Base-by-base conservation (phyloP, 2,797 vertebrate species). In the Coracias cyanogaster region DNA sequence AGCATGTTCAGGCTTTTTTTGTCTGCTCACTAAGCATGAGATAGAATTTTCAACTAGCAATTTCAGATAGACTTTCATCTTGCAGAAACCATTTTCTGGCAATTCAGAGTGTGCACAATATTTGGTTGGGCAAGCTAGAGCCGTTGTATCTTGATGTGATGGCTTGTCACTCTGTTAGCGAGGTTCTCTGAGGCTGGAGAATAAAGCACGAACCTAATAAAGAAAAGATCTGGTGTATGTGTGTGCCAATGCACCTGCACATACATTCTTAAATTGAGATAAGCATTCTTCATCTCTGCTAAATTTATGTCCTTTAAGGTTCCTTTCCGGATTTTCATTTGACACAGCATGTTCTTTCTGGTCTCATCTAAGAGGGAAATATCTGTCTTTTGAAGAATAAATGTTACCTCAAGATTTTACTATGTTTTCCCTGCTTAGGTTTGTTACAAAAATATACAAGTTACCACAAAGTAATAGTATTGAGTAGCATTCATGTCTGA, bases 31-130 rank as follows among this genome's bases (percentile, higher is more conserved):
- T 80, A 48, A 96, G 66, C 64, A 8, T 87, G 93, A 96, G 83
- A 89, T 71, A 84, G 64, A 87, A 92, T 97, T 97, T 97, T 72
- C 20, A 82, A 29, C 64, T 84, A 65, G 71, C 83, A 89, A 85
- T 97, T 93, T 94, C 62, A 82, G 71, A 45, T 55, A 62, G 19
- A 69, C 37, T 93, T 97, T 88, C 62, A 91, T 89, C 91, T 96
- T 45, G n/a, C 55, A 92, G 81, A 89, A 95, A 21, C 49, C 43
- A 45, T 90, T 90, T 92, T 76, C 70, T 70, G 70, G 66, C 62
- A 92, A 45, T 93, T 93, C 71, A 1, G 18, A 26, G 52, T 16
- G 29, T 20, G 6, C 37, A 37, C 78, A 39, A 1, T 33, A 14
- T 92, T 95, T 93, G 82, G 72, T 81, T 31, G 49, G 73, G 83